Conservation (phyloP, 2,113 vertebrate genomes). For the Scatophagus argus region DNA sequence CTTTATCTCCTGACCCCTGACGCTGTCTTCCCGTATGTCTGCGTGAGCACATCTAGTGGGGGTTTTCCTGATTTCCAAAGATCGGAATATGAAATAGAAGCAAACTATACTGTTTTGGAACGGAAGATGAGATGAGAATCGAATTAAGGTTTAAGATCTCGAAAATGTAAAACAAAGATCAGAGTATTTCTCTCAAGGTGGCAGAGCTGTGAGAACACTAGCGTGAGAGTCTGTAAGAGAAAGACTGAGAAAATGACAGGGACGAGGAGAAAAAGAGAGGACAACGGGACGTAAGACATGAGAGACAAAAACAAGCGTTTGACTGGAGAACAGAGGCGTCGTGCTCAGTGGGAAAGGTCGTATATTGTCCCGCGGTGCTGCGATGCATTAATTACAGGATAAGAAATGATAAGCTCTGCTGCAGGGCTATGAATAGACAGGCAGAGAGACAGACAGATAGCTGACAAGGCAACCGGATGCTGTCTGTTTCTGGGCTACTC, state of each 20-base stretch:
- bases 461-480: constrained; percentile 51
- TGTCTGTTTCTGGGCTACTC: constrained; percentile 1
- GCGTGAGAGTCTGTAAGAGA: constrained; percentile 44
- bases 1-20: constrained; percentile 36
- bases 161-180: neutral
- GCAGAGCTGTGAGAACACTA: constrained; percentile 18
- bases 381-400: constrained; percentile 72
- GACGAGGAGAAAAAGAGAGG: constrained; percentile 12
- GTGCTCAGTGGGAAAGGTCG: constrained; percentile 55
- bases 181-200: neutral
- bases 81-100: neutral
- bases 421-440: constrained; percentile 53
- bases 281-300: constrained; percentile 42
- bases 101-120: neutral
- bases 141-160: neutral
- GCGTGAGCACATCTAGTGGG: neutral
- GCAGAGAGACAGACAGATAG: constrained; percentile 51
- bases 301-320: constrained; percentile 56
- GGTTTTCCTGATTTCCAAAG: constrained; percentile 15
- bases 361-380: constrained; percentile 61
- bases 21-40: constrained; percentile 25
- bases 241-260: constrained; percentile 58
- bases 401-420: constrained; percentile 58
- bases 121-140: neutral
- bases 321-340: constrained; percentile 47